Conservation (phyloP, 2,888 invertebrate genomes). For the Harpalus rubripes region DNA sequence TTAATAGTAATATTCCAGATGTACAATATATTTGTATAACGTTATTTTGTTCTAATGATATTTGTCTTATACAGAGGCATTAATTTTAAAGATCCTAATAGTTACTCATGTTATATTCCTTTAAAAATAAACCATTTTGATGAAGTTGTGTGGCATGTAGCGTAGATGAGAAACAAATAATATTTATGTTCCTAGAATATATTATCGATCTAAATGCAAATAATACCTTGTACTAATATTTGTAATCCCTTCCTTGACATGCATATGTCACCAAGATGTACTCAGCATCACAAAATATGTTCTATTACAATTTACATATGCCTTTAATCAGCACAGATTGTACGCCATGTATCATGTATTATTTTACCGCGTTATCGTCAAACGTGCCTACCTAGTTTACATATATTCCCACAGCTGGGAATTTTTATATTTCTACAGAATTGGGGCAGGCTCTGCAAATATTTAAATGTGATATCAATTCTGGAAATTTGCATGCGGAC, state of each 20-base stretch:
- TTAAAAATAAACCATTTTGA: background rate
- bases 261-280: constrained; percentile 44
- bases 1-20: no score
- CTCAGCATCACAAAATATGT: constrained; percentile 33
- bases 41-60: no score
- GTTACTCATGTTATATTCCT: background rate
- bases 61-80: no score
- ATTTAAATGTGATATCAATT: constrained; percentile 25
- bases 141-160: background rate
- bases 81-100: no score
- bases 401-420: constrained; percentile 5
- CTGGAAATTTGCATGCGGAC: constrained; percentile 25
- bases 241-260: constrained; percentile 42
- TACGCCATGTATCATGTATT: constrained; percentile 3
- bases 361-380: constrained; percentile 7
- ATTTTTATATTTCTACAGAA: background rate
- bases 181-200: constrained; percentile 26
- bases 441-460: constrained; percentile 29
- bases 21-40: no score
- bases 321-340: constrained; percentile 12
- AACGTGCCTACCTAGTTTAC: background rate
- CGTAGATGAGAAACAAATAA: constrained; percentile 18
- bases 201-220: constrained; percentile 41
- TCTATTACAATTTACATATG: constrained; percentile 16
- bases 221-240: constrained; percentile 31